Conservation (phyloP, 2,797 vertebrate genomes). For the Dallia pectoralis region DNA sequence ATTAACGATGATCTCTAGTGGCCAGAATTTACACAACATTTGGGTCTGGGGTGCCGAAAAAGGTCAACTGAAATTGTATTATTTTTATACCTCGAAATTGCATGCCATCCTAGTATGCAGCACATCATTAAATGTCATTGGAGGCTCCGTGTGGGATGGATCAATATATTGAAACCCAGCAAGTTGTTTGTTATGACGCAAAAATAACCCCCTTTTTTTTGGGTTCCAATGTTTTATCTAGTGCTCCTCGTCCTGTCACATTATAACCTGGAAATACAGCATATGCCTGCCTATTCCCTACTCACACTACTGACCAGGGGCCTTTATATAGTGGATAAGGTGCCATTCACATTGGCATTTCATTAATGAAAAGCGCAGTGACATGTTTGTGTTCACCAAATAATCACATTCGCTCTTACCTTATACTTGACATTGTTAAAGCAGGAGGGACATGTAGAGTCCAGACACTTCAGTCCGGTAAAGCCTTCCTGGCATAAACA, state of each 20-base stretch:
- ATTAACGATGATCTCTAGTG: background rate
- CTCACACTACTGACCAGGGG: background rate
- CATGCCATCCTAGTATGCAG: background rate
- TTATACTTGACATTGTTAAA: constrained; percentile 80
- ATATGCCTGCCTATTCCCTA: background rate
- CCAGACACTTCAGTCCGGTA: constrained; percentile 80
- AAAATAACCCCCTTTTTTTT: background rate
- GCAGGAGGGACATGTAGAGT: constrained; percentile 80
- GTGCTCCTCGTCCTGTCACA: constrained; percentile 25
- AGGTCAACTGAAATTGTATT: background rate
- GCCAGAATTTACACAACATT: background rate
- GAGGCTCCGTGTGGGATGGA: background rate
- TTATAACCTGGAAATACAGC: background rate
- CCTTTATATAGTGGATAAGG: background rate
- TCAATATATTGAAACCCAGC: background rate
- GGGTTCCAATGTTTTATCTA: background rate
- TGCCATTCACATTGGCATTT: background rate
- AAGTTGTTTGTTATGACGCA: background rate
- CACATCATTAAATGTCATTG: background rate
- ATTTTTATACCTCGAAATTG: background rate
- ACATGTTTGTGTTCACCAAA: background rate
- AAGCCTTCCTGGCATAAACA: constrained; percentile 85
- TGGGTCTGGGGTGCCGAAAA: background rate
- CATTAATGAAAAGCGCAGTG: background rate
- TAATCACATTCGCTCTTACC: constrained; percentile 65